Conservation (phyloP, 1,140 invertebrate species). For the Drosophila teissieri region DNA sequence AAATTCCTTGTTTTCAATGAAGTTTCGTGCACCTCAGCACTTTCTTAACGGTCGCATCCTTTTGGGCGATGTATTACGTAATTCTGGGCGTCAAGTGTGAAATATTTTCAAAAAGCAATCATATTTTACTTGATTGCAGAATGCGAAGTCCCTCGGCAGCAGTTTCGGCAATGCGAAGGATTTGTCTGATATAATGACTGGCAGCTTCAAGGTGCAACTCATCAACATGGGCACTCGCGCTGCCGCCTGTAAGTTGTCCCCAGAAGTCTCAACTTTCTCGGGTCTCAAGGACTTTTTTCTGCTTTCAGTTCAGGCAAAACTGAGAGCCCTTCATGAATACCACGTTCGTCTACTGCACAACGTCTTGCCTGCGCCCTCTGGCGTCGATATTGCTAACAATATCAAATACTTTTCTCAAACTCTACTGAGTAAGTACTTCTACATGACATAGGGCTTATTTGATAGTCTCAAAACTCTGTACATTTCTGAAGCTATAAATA, state of each 20-base stretch:
- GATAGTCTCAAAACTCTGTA: no score
- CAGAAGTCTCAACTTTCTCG: constrained; percentile 51
- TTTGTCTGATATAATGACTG: constrained; percentile 85
- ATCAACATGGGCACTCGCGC: constrained; percentile 90
- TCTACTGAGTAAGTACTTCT: constrained; percentile 91
- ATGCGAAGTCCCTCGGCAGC: constrained; percentile 84
- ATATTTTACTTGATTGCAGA: constrained; percentile 40
- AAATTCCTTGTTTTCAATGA: constrained; percentile 14
- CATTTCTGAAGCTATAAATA: no score
- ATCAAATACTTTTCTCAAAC: constrained; percentile 99
- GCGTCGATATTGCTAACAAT: constrained; percentile 97
- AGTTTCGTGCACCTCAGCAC: not conserved
- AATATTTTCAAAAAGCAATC: constrained; percentile 3
- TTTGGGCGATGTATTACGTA: constrained; percentile 46
- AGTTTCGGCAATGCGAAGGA: constrained; percentile 84
- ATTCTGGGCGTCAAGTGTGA: constrained; percentile 7
- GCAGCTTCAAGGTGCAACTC: constrained; percentile 87
- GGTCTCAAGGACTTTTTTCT: not conserved
- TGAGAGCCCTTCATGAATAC: constrained; percentile 97
- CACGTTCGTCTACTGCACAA: constrained; percentile 96
- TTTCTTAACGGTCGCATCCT: constrained; percentile 23
- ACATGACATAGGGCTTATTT: no score
- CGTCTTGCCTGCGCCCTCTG: constrained; percentile 95
- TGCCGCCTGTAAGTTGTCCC: constrained; percentile 88
- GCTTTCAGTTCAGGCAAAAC: constrained; percentile 96